Evolutionary conservation across 2,113 vertebrate genomes (phyloP), one percentile per base, ranked within the genome.

Genomic region (Callipepla californica): DNA sequence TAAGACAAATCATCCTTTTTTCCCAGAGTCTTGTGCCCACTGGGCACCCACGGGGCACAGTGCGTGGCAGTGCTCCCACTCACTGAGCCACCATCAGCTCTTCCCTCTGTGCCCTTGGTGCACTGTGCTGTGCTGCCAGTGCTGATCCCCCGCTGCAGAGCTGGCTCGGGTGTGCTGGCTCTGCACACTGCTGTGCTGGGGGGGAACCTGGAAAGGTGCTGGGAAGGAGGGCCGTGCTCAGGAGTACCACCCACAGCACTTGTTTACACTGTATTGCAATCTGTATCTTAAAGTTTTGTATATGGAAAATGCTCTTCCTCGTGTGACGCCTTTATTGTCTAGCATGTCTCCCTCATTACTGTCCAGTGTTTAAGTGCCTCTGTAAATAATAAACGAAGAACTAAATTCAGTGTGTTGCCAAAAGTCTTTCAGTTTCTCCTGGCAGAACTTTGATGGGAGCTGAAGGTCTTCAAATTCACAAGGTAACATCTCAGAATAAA

Each of bases 341-440:
- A 23, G 65, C 77, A 50, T 2, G 3, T 28, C 20, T 83, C 59
- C 59, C 28, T 70, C 47, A 22, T 51, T 91, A 66, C 25, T 22
- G 19, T 44, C 58, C 48, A n/a, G 53, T 55, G 40, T 91, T 93
- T 38, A 89, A 88, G 61, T 75, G 55, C 63, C 66, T 72, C 2
- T 1, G 45, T 87, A 94, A 95, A 86, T 78, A 95, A 87, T 87
- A 67, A 85, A 65, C 45, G 36, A 93, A 89, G 81, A 91, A 40
- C 68, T 81, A 26, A 50, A 86, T 57, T 89, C 4, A 85, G 16
- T 47, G 38, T 80, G 38, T 74, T 83, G 79, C 85, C 75, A 74
- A 70, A 94, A 92, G 30, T 23, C 14, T 73, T 69, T 34, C 22
- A 7, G 28, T 87, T 91, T 87, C 72, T 87, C 11, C 14, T 94